Evolutionary conservation across 2,888 invertebrate species (phyloP).

Genomic region (Leptothorax acervorum): DNA sequence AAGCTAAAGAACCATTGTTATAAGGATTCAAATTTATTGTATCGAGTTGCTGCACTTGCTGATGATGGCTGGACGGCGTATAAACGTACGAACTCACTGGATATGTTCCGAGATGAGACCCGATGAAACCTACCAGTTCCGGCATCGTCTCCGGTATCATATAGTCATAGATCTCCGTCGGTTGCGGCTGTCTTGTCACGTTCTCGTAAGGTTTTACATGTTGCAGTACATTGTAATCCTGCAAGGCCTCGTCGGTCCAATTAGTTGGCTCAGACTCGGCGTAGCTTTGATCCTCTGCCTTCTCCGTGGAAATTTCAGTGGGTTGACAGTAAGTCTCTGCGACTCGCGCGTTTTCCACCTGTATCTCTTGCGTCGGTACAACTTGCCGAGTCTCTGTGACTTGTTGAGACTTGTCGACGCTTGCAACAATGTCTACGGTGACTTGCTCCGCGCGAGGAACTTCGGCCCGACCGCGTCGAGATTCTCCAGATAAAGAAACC

Average conservation of each 20-base stretch:
- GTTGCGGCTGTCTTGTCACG: slow-evolving; percentile 33
- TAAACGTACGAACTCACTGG: slow-evolving; percentile 82
- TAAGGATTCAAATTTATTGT: slow-evolving; percentile 72
- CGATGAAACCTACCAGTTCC: slow-evolving; percentile 86
- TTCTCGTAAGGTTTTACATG: slow-evolving; percentile 60
- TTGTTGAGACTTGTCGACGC: slow-evolving; percentile 14
- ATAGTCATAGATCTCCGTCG: slow-evolving; percentile 84
- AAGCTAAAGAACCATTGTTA: slow-evolving; percentile 74
- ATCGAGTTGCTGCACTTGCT: slow-evolving; percentile 74
- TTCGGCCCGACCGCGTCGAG: background rate
- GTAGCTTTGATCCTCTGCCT: slow-evolving; percentile 23
- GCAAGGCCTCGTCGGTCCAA: slow-evolving; percentile 77
- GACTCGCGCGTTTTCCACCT: background rate
- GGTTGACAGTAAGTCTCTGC: slow-evolving; percentile 5
- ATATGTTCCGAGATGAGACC: slow-evolving; percentile 86
- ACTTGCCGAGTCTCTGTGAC: background rate
- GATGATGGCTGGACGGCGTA: slow-evolving; percentile 70
- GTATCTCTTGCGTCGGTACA: slow-evolving; percentile 8
- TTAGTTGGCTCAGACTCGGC: slow-evolving; percentile 42
- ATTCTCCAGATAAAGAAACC: slow-evolving; percentile 49
- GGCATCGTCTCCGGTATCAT: slow-evolving; percentile 85
- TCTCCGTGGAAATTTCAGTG: slow-evolving; percentile 15
- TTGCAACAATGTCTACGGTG: background rate
- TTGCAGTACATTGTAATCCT: slow-evolving; percentile 70
- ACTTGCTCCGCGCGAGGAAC: slow-evolving; percentile 5